A percentile compares a stretch with the other conserved stretches of the same genome.
Conservation (phyloP, 2,797 vertebrate genomes). For the Tragelaphus eurycerus region DNA sequence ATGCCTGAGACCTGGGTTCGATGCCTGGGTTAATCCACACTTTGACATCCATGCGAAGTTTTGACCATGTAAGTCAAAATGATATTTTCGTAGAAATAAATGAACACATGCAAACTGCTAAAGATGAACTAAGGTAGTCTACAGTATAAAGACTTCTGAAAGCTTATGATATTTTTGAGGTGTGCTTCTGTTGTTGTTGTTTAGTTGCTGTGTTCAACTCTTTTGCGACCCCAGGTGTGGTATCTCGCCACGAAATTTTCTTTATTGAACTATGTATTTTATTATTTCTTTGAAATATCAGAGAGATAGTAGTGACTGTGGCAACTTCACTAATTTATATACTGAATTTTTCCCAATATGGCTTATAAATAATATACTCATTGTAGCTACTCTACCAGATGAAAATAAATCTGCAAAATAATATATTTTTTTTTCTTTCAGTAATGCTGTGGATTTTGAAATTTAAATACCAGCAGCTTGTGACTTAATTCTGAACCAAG, state of each 20-base stretch:
- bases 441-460: not conserved
- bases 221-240: fast-evolving
- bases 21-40: not conserved
- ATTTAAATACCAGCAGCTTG: not conserved
- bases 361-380: not conserved
- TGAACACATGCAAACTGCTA: not conserved
- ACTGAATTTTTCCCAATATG: not conserved
- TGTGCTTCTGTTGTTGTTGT: not conserved
- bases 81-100: not conserved
- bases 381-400: not conserved
- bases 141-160: not conserved
- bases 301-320: not conserved
- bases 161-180: not conserved
- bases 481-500: not conserved
- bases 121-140: not conserved
- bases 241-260: not conserved
- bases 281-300: not conserved
- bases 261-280: not conserved
- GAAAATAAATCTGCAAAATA: conserved; percentile 9
- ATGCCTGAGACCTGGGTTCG: fast-evolving
- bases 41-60: not conserved
- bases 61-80: not conserved
- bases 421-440: not conserved
- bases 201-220: not conserved
- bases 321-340: not conserved